These are phyloP conservation scores for Hydractinia echinata DNA, from an alignment of 30 jellyfish, hydroid and myxozoan genomes.

Conservation along the genomic window DNA sequence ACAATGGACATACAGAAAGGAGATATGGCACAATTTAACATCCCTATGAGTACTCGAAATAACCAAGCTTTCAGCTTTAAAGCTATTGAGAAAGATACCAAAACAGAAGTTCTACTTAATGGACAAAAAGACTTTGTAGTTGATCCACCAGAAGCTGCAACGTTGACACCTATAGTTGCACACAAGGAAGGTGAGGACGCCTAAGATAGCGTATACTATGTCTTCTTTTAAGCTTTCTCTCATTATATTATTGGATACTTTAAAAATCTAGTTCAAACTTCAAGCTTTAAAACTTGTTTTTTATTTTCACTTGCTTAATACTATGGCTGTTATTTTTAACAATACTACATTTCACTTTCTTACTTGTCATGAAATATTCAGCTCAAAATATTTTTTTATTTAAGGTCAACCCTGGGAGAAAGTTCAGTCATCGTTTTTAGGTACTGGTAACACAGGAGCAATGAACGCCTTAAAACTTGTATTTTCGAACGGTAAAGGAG, in stretches of 20 bases:
- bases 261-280: too few species aligned
- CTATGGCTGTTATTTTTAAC: too few species aligned
- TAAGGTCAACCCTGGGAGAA: slow-evolving; percentile 91
- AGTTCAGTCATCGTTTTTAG: slow-evolving; percentile 75
- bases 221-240: background rate
- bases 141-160: slow-evolving; percentile 45
- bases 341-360: too few species aligned
- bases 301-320: too few species aligned
- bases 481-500: slow-evolving; percentile 78
- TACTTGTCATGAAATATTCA: too few species aligned
- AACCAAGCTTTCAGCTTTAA: slow-evolving; percentile 44
- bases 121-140: slow-evolving; percentile 54
- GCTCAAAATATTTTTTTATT: background rate
- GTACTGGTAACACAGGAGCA: slow-evolving; percentile 53
- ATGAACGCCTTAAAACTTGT: slow-evolving; percentile 25
- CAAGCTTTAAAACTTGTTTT: too few species aligned
- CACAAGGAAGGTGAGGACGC: slow-evolving; percentile 76
- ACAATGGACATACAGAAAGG: slow-evolving; percentile 71
- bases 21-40: slow-evolving; percentile 71
- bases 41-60: slow-evolving; percentile 51
- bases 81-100: slow-evolving; percentile 47
- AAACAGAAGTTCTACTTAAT: slow-evolving; percentile 55
- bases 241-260: too few species aligned
- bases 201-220: background rate
- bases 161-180: slow-evolving; percentile 66